phyloP scores from a whole-genome alignment of 2,797 vertebrate genomes.

The Sebastes hubbsi region DNA sequence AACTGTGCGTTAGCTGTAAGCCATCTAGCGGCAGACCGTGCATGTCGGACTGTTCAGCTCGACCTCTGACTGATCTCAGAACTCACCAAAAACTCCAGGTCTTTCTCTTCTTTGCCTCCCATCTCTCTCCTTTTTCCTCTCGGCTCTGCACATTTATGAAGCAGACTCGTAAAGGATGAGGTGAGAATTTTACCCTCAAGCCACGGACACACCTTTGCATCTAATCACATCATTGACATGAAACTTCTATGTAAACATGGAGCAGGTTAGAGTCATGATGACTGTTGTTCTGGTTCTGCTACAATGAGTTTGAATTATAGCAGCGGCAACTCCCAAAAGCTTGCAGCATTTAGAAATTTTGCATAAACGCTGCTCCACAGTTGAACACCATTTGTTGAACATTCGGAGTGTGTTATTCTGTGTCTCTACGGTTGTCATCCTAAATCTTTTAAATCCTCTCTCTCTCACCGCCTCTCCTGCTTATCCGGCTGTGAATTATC shows the following conservation, averaged over 20 bases:
- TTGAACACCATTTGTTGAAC: not conserved
- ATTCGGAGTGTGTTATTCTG: not conserved
- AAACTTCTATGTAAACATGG: not conserved
- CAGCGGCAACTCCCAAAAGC: too few relatives aligned
- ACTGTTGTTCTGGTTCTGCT: not conserved
- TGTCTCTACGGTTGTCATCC: not conserved
- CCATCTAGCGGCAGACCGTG: not conserved
- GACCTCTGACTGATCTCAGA: not conserved
- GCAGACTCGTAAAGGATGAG: not conserved
- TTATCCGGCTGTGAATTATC: conserved; percentile 41
- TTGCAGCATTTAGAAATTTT: not conserved
- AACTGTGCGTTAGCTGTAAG: not conserved
- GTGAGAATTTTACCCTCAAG: not conserved
- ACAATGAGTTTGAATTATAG: not conserved
- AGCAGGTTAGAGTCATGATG: too few relatives aligned
- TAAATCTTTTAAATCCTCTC: not conserved
- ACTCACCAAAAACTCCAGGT: too few relatives aligned
- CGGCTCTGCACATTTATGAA: not conserved
- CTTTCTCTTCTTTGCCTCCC: too few relatives aligned
- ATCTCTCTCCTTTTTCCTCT: not conserved
- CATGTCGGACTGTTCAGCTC: not conserved
- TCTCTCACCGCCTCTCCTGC: not conserved
- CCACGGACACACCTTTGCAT: not conserved
- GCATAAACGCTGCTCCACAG: not conserved
- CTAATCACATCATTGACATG: not conserved